Evolutionary conservation across 2,113 vertebrate species (phyloP).

Genomic region (Pterocles gutturalis): DNA sequence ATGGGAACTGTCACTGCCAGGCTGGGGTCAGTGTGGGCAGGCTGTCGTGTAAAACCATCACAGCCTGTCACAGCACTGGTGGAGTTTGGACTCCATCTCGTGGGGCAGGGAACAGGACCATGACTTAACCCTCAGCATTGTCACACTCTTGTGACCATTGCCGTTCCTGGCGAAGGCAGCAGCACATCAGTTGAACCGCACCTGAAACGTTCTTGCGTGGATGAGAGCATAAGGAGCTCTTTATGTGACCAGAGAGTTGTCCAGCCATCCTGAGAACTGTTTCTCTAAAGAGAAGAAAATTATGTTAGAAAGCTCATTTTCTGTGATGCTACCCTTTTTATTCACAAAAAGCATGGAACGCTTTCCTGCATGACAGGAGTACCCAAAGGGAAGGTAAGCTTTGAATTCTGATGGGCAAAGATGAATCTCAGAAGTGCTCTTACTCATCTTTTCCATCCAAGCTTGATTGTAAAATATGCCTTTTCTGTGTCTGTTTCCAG

Average conservation of each 20-base stretch:
- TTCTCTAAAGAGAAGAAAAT: not conserved
- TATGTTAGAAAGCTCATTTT: not conserved
- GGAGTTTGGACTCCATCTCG: not conserved
- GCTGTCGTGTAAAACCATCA: not conserved
- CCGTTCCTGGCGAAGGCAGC: rapidly evolving
- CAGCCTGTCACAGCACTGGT: not conserved
- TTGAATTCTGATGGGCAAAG: not conserved
- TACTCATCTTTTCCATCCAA: not conserved
- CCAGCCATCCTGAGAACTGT: not conserved
- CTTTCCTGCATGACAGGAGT: not conserved
- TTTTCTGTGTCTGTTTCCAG: not conserved
- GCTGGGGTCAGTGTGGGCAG: not conserved
- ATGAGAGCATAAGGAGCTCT: not conserved
- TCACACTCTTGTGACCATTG: not conserved
- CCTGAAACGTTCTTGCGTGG: not conserved
- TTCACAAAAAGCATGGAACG: rapidly evolving
- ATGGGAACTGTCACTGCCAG: not conserved
- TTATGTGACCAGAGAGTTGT: not conserved
- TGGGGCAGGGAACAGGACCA: not conserved
- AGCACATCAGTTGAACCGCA: rapidly evolving
- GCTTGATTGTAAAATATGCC: not conserved
- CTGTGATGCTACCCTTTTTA: not conserved
- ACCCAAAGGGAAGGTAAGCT: not conserved
- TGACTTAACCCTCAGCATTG: not conserved
- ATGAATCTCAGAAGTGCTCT: not conserved